Percentiles rank a stretch among this genome's conserved stretches.
Conservation (phyloP, 2,113 vertebrate genomes). For the Sebastes fasciatus region DNA sequence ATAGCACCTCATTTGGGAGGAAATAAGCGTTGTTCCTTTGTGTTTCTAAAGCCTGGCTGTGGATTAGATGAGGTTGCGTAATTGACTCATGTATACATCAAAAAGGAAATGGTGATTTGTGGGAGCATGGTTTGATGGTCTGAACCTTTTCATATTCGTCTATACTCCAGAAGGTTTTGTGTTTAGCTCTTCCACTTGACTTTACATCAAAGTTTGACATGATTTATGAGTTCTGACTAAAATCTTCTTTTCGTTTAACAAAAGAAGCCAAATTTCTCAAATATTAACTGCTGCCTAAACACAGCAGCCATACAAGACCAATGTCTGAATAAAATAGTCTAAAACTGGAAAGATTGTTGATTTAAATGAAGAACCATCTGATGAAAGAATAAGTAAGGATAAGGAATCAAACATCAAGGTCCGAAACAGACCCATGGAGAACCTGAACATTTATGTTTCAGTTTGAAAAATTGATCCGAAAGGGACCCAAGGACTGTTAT, state of each 20-base stretch:
- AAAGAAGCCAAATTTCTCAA: not conserved
- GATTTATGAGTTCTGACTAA: not conserved
- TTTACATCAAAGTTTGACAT: not conserved
- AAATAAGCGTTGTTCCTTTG: slow-evolving; percentile 15
- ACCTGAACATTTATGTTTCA: not conserved
- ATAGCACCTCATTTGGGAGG: slow-evolving; percentile 3
- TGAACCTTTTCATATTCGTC: not conserved
- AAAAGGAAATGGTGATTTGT: slow-evolving; percentile 1
- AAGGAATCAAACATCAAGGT: not conserved
- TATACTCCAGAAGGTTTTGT: not conserved
- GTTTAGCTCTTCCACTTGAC: not conserved
- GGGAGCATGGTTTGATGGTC: not conserved
- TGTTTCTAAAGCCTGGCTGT: slow-evolving; percentile 3
- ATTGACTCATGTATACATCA: slow-evolving; percentile 5
- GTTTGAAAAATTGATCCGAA: not conserved
- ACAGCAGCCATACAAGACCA: not conserved
- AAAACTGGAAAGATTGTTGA: not conserved
- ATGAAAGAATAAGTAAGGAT: not conserved
- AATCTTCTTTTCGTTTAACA: not conserved
- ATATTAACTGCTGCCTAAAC: not conserved
- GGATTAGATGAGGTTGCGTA: slow-evolving; percentile 23
- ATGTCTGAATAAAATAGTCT: too few relatives aligned
- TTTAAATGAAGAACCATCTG: not conserved
- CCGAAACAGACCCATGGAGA: too few relatives aligned
- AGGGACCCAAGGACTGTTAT: not conserved